phyloP scores from a whole-genome alignment of 2,113 vertebrate species.

The Pteronura brasiliensis region DNA sequence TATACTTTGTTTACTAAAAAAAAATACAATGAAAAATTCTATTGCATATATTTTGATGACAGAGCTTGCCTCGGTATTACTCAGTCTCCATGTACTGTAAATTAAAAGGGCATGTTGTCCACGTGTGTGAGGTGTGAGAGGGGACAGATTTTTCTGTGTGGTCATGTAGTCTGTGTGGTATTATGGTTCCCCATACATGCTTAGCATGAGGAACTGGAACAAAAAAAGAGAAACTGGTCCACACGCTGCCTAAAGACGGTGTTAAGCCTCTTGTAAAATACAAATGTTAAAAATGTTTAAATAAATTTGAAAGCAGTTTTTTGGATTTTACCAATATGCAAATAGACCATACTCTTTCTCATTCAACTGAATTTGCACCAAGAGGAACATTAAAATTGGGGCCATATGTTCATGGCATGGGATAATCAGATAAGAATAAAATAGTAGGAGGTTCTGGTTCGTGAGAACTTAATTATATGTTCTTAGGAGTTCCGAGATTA shows the following conservation, averaged over 20 bases:
- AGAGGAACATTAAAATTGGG: background rate
- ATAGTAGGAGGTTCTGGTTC: conserved; percentile 39
- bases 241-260: background rate
- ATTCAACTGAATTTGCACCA: background rate
- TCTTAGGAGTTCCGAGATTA: background rate
- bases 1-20: background rate
- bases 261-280: background rate
- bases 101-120: background rate
- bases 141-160: background rate
- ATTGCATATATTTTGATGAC: background rate
- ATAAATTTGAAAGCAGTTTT: background rate
- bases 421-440: conserved; percentile 56
- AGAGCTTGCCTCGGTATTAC: background rate
- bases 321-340: background rate
- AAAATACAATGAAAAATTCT: background rate
- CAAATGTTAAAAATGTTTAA: background rate
- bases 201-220: background rate
- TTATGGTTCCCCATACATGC: background rate
- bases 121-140: background rate
- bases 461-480: conserved; percentile 47
- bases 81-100: background rate
- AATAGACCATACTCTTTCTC: background rate
- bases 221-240: background rate
- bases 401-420: conserved; percentile 53
- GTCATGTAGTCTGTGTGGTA: background rate